Percentiles rank a stretch among this genome's conserved stretches.
These are phyloP conservation scores for Yponomeuta sedellus DNA, from an alignment of 2,888 invertebrate genomes.

Conservation along the genomic window DNA sequence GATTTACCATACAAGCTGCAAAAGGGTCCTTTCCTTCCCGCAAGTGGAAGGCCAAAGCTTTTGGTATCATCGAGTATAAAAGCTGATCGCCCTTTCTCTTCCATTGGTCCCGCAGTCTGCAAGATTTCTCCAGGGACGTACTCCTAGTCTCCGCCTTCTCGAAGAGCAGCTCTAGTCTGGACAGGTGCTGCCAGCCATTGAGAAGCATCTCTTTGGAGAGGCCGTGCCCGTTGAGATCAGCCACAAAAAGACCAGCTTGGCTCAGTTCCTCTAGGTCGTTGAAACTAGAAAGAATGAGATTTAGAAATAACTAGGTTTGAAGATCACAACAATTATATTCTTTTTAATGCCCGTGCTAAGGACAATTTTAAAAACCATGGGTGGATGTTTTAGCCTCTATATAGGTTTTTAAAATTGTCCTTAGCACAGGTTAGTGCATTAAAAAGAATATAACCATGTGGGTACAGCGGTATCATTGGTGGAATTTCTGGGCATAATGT, in stretches of 20 bases:
- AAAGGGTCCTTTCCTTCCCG: conserved; percentile 85
- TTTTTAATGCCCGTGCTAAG: too few species aligned
- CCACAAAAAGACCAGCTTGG: conserved; percentile 85
- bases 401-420: too few species aligned
- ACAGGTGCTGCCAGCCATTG: conserved; percentile 90
- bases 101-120: conserved; percentile 88
- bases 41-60: conserved; percentile 87
- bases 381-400: too few species aligned
- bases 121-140: conserved; percentile 85
- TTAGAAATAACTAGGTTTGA: not conserved
- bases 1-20: conserved; percentile 84
- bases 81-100: conserved; percentile 90
- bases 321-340: too few species aligned
- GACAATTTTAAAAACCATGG: too few species aligned
- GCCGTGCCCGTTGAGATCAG: conserved; percentile 91
- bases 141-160: conserved; percentile 89
- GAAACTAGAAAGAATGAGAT: conserved; percentile 72
- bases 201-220: conserved; percentile 88
- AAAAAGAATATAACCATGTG: too few species aligned
- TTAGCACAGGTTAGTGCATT: too few species aligned
- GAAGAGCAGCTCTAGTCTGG: conserved; percentile 86
- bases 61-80: conserved; percentile 94
- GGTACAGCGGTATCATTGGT: too few species aligned
- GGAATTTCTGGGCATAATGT: too few species aligned
- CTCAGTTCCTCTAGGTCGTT: conserved; percentile 90